phyloP scores from a whole-genome alignment of 1,140 invertebrate species.

The Bombus picipes region DNA sequence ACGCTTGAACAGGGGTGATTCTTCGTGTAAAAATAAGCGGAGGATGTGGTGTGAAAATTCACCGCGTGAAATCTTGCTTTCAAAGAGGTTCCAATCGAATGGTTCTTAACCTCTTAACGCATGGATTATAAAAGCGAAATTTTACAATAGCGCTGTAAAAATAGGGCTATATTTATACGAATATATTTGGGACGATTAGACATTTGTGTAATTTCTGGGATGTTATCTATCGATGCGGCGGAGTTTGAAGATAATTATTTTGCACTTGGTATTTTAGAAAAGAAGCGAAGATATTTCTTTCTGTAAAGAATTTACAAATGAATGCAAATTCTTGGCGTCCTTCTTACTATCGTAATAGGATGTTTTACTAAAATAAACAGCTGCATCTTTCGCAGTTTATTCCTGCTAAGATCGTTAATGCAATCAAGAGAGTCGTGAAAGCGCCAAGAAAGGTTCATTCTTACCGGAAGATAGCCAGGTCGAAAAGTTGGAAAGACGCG shows the following conservation, averaged over 20 bases:
- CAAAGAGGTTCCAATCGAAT: not conserved
- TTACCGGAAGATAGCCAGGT: not conserved
- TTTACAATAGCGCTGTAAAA: not conserved
- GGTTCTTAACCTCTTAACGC: not conserved
- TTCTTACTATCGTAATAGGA: too few species aligned
- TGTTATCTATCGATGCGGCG: not conserved
- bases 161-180: not conserved
- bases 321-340: not conserved
- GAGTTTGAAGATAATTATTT: not conserved
- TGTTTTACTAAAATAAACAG: not conserved
- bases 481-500: constrained; percentile 21
- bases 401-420: constrained; percentile 4
- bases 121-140: not conserved
- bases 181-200: not conserved
- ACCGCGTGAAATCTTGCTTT: not conserved
- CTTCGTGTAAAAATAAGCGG: not conserved
- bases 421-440: not conserved
- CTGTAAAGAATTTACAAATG: not conserved
- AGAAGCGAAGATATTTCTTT: too few species aligned
- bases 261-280: not conserved
- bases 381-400: not conserved
- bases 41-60: not conserved
- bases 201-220: not conserved
- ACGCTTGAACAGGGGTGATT: not conserved
- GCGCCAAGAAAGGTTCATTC: not conserved